Evolutionary conservation across 2,797 vertebrate genomes (phyloP), one percentile per base, ranked within the genome.

Genomic region (Xiphophorus birchmanni): DNA sequence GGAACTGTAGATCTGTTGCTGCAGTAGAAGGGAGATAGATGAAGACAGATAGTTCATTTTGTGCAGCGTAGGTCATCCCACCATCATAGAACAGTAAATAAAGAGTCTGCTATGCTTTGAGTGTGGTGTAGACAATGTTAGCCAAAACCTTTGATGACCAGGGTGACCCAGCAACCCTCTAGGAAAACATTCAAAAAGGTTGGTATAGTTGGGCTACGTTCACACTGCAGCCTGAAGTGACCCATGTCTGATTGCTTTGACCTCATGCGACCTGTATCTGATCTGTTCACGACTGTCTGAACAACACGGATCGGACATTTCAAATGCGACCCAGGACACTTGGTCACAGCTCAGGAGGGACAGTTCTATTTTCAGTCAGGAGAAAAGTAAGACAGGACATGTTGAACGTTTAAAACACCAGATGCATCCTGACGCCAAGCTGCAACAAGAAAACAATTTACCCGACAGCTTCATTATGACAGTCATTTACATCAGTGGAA

Each of bases 401-500:
- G 7, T 44, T 21, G n/a, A 32, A 42, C 0, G 13, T 76, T 45
- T 76, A 44, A 60, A 65, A 37, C 47, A 2, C 54, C 9, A 56
- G 6, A 44, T 23, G 21, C 45, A 52, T 78, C 71, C 44, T 47
- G 18, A 40, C 73, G 79, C 83, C 78, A 80, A 76, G 50, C 73
- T 65, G 47, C 12, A 84, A 67, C 32, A 54, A 80, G 78, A 69
- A 83, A 86, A 75, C 37, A 69, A 69, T 79, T 84, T 50, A 71
- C 82, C 45, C 75, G 77, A 80, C 56, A 47, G 52, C 67, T 17
- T n/a, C 40, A 71, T 76, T 29, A 58, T 52, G 48, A 87, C 77
- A 85, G 82, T 88, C 79, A 82, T 45, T 80, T 77, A 32, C 80
- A 81, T 74, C 82, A 77, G 86, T 74, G 85, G 44, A 48, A 50